Conservation (phyloP, 1,140 invertebrate species). For the Drosophila ficusphila region DNA sequence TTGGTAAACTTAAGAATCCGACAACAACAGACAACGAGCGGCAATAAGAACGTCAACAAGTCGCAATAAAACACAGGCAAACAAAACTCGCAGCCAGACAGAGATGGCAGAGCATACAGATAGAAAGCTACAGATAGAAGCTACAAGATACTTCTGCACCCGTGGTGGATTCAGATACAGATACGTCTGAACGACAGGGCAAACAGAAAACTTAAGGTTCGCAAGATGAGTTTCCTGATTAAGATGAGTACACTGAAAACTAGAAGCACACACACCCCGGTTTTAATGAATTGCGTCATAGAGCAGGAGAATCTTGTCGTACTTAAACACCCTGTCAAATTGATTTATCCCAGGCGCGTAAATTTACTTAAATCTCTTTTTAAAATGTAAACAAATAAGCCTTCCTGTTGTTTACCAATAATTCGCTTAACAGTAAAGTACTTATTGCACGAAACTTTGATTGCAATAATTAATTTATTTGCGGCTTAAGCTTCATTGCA, state of each 20-base stretch:
- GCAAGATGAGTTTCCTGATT: slow-evolving; percentile 33
- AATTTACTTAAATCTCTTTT: background rate
- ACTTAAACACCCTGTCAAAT: slow-evolving; percentile 9
- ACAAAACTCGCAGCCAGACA: slow-evolving; percentile 23
- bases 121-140: slow-evolving; percentile 29
- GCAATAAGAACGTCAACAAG: slow-evolving; percentile 58
- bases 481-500: slow-evolving; percentile 24
- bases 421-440: slow-evolving; percentile 6
- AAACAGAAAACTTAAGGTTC: slow-evolving; percentile 51
- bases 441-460: background rate
- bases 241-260: slow-evolving; percentile 37
- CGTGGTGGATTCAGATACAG: background rate
- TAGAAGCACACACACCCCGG: background rate
- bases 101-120: slow-evolving; percentile 6
- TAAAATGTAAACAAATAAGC: slow-evolving; percentile 31
- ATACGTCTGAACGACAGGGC: slow-evolving; percentile 35
- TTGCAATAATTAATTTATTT: slow-evolving; percentile 16
- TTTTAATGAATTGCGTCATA: slow-evolving; percentile 36
- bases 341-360: slow-evolving; percentile 12
- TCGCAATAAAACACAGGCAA: slow-evolving; percentile 67
- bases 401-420: slow-evolving; percentile 9
- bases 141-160: slow-evolving; percentile 16
- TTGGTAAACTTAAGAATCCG: slow-evolving; percentile 63
- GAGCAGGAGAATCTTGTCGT: background rate
- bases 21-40: slow-evolving; percentile 43